phyloP scores from a whole-genome alignment of 2,113 vertebrate genomes.

The Sialia sialis region DNA sequence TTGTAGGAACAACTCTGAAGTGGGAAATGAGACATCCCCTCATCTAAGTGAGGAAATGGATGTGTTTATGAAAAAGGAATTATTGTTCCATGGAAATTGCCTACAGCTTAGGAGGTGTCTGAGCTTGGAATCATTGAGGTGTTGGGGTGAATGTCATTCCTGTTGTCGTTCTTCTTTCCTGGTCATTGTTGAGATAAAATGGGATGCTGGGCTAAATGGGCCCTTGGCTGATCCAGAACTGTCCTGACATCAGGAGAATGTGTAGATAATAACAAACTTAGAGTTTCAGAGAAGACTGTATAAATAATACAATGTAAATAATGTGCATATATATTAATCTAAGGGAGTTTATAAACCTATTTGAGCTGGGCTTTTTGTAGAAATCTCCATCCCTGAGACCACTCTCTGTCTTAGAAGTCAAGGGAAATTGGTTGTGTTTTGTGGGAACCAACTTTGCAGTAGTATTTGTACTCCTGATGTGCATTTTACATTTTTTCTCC shows the following conservation, averaged over 20 bases:
- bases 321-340: not conserved
- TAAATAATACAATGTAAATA: not conserved
- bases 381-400: not conserved
- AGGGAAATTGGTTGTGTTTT: not conserved
- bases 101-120: not conserved
- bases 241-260: not conserved
- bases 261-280: not conserved
- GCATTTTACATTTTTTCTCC: not conserved
- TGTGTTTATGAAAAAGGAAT: not conserved
- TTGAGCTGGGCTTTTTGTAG: not conserved
- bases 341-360: not conserved
- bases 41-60: not conserved
- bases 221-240: not conserved
- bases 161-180: not conserved
- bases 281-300: not conserved
- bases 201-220: not conserved
- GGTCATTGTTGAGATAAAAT: not conserved
- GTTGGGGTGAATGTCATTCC: not conserved
- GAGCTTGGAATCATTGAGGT: not conserved
- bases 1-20: not conserved
- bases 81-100: not conserved
- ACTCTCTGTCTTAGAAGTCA: not conserved
- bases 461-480: not conserved
- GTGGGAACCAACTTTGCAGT: not conserved
- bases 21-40: not conserved